Evolutionary conservation across 1,140 invertebrate species (phyloP).

Genomic region (Bombus consobrinus): DNA sequence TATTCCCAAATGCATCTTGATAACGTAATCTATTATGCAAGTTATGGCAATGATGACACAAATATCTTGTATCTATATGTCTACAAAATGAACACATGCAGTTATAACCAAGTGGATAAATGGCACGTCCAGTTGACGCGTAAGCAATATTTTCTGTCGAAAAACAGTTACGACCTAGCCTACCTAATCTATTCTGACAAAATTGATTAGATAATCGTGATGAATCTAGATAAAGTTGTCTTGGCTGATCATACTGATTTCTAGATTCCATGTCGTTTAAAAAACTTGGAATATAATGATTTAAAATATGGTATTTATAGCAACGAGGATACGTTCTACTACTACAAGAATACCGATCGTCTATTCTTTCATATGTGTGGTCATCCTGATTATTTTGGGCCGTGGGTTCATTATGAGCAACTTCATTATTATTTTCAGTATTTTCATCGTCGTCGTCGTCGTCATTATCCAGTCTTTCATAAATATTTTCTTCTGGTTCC

Average conservation of each 20-base stretch:
- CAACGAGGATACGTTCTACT: conserved; percentile 57
- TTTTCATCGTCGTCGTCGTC: conserved; percentile 71
- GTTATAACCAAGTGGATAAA: conserved; percentile 71
- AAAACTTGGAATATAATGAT: conserved; percentile 57
- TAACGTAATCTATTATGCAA: conserved; percentile 73
- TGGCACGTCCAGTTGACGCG: conserved; percentile 70
- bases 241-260: conserved; percentile 73
- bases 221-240: conserved; percentile 70
- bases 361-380: conserved; percentile 78
- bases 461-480: conserved; percentile 77
- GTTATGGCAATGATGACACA: conserved; percentile 75
- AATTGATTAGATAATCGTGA: conserved; percentile 71
- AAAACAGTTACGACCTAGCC: conserved; percentile 78
- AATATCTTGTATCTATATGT: conserved; percentile 66
- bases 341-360: conserved; percentile 67
- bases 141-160: conserved; percentile 79
- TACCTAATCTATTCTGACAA: conserved; percentile 71
- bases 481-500: conserved; percentile 80
- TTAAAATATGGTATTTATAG: conserved; percentile 55
- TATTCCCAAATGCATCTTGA: conserved; percentile 61
- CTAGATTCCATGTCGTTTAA: conserved; percentile 65
- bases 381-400: conserved; percentile 65
- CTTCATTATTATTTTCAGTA: conserved; percentile 45
- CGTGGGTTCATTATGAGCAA: conserved; percentile 51
- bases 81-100: conserved; percentile 76